These are phyloP conservation scores for Agapornis canus DNA, from an alignment of 2,797 vertebrate genomes.

Conservation along the genomic window DNA sequence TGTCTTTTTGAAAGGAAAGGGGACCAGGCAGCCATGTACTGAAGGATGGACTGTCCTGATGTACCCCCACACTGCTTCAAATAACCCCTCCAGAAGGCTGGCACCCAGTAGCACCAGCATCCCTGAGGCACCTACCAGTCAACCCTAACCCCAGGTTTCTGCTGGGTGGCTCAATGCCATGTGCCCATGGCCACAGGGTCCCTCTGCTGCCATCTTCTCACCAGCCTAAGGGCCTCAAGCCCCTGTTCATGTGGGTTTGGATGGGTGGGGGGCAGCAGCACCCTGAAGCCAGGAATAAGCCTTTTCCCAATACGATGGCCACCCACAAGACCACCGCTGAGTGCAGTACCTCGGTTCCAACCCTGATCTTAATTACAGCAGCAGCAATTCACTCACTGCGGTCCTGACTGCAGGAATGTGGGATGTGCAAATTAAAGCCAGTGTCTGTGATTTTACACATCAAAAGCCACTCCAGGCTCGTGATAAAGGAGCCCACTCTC, in stretches of 20 bases:
- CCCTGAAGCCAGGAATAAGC: not conserved
- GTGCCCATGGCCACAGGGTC: fast-evolving
- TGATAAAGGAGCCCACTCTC: not conserved
- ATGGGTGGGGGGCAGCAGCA: fast-evolving
- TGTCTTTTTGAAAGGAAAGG: not conserved
- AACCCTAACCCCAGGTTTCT: not conserved
- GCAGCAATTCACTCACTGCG: fast-evolving
- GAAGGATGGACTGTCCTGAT: not conserved
- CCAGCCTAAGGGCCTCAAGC: not conserved
- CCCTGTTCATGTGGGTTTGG: not conserved
- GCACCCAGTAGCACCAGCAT: fast-evolving
- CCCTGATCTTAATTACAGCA: not conserved
- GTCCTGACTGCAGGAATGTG: not conserved
- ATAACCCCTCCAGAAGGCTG: not conserved
- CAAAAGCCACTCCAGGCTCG: not conserved
- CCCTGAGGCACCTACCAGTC: not conserved
- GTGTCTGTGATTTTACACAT: not conserved
- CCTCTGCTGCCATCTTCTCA: not conserved
- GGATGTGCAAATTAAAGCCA: not conserved
- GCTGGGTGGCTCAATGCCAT: not conserved
- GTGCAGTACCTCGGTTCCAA: fast-evolving
- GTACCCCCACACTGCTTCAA: not conserved
- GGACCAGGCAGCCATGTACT: not conserved
- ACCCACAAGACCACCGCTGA: fast-evolving
- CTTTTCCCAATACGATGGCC: fast-evolving